phyloP scores from a whole-genome alignment of 2,113 vertebrate species.

The Pomatostomus ruficeps region DNA sequence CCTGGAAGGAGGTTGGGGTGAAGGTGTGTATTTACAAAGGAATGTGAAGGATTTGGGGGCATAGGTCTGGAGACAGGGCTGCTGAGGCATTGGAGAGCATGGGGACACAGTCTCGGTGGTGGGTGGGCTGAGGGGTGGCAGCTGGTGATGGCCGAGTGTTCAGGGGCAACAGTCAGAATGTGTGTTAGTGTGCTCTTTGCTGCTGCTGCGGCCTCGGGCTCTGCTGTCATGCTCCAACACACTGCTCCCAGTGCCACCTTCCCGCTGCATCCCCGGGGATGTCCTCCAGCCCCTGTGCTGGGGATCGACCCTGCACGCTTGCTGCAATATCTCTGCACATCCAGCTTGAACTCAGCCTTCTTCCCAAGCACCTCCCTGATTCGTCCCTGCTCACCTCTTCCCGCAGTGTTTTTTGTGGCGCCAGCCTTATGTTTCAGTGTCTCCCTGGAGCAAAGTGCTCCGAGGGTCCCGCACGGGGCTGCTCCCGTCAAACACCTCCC shows the following conservation, averaged over 20 bases:
- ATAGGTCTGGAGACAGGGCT: background rate
- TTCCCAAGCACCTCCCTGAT: background rate
- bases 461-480: background rate
- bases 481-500: background rate
- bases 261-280: background rate
- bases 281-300: background rate
- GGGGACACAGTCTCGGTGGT: background rate
- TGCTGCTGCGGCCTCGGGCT: rapidly evolving
- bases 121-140: background rate
- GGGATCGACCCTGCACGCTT: rapidly evolving
- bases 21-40: rapidly evolving
- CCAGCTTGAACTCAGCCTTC: background rate
- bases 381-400: background rate
- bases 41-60: background rate
- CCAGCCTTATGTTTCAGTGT: background rate
- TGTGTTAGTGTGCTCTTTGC: rapidly evolving
- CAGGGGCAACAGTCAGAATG: background rate
- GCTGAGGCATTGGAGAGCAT: background rate
- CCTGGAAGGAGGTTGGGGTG: background rate
- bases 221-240: background rate
- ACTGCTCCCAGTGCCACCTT: background rate
- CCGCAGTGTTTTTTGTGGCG: rapidly evolving
- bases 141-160: background rate
- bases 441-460: background rate
- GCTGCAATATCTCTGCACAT: background rate